Base-by-base conservation (phyloP, 1,140 invertebrate genomes). In the Neoseiulus cucumeris region DNA sequence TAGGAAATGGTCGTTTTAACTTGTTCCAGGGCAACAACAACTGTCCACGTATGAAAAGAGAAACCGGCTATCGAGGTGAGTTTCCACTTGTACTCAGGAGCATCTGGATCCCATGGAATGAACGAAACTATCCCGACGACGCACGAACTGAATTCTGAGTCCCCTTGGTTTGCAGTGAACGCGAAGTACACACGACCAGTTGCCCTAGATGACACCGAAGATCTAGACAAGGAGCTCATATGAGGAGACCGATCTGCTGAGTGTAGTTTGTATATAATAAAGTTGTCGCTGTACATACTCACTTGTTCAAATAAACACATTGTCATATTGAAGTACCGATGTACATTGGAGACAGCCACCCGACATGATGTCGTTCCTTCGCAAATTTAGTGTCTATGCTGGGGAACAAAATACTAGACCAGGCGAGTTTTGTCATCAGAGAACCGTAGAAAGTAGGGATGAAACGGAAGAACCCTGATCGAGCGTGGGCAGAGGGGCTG, bases 271-370 rank as follows among this genome's bases (percentile, higher is more conserved):
- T 59, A 25, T 25, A 59, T 59, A 59, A 25, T 59, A 9, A 25
- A 14, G 33, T 29, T 14, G 5, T 17, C 51, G 14, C 12, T 59
- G 22, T 59, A 59, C 14, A 14, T 18, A 25, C 22, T 59, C 51
- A 59, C 51, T 20, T 59, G 51, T 59, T 59, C 51, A 59, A 59
- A 25, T 59, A 59, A 59, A 59, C 51, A 59, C 51, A 59, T 59
- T 59, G 51, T 59, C 51, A 59, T 59, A 59, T 25, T 29, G 14
- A 28, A 4, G 17, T 12, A 12, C 12, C 14, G 45, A 47, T 47
- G n/a, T n/a, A n/a, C n/a, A n/a, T n/a, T n/a, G n/a, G n/a, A n/a
- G n/a, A n/a, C n/a, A n/a, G n/a, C n/a, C n/a, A n/a, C n/a, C n/a
- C n/a, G n/a, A n/a, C n/a, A n/a, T n/a, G n/a, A n/a, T n/a, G n/a